Evolutionary conservation across 2,888 invertebrate genomes (phyloP), one percentile per base, ranked within the genome.

Genomic region (Pseudanteris insignis): DNA sequence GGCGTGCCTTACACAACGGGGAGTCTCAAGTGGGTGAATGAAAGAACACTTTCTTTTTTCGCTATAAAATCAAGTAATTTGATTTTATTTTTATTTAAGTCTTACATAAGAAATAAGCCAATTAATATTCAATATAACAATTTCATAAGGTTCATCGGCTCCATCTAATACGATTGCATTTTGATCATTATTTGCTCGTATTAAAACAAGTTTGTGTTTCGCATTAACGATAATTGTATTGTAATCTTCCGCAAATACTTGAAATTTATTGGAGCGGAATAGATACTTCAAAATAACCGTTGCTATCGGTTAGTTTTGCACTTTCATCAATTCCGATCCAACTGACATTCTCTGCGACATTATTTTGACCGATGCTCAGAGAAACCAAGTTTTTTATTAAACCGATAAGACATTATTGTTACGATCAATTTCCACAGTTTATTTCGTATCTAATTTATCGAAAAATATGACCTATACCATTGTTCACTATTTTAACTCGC

Each of bases 101-200:
- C n/a, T n/a, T n/a, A n/a, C n/a, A n/a, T n/a, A n/a, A 2, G n/a
- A 8, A 10, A 10, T 30, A 11, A 14, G 18, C 14, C 29, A 2
- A 44, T 10, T 33, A 15, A 29, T n/a, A 29, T 25, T 6, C 21
- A 33, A 50, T n/a, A n/a, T n/a, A n/a, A n/a, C n/a, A n/a, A n/a
- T n/a, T n/a, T n/a, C n/a, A n/a, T n/a, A n/a, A n/a, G n/a, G n/a
- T n/a, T n/a, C n/a, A n/a, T n/a, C n/a, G n/a, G n/a, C n/a, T n/a
- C n/a, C n/a, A n/a, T n/a, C n/a, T n/a, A n/a, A n/a, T n/a, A n/a
- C n/a, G n/a, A n/a, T n/a, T n/a, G n/a, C n/a, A n/a, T n/a, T n/a
- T n/a, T n/a, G n/a, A n/a, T n/a, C n/a, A n/a, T n/a, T n/a, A n/a
- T n/a, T n/a, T n/a, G n/a, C n/a, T n/a, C n/a, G n/a, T n/a, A n/a